phyloP scores from a whole-genome alignment of 2,113 vertebrate genomes.

The Halcyon senegalensis region DNA sequence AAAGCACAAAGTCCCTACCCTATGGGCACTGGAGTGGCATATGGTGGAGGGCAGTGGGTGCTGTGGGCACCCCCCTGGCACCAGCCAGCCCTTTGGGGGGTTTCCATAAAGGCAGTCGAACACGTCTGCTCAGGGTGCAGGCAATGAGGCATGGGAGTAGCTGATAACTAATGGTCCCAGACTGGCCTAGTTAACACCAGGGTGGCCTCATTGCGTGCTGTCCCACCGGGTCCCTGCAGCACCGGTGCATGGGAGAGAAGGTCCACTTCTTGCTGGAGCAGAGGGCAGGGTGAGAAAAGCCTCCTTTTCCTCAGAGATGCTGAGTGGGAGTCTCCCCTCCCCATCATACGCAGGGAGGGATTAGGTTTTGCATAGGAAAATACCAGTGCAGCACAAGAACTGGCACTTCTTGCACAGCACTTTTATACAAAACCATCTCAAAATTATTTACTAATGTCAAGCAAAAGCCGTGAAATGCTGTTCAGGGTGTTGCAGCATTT shows the following conservation, averaged over 20 bases:
- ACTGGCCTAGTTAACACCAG: neutral
- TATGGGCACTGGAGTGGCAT: accelerated
- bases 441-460: neutral
- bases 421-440: neutral
- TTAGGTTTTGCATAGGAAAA: neutral
- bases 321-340: neutral
- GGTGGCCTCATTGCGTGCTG: accelerated
- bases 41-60: neutral
- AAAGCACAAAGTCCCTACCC: neutral
- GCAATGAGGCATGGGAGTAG: neutral
- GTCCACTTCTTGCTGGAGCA: neutral
- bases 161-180: neutral
- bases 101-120: neutral
- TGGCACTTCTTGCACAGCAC: neutral
- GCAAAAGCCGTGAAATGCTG: neutral
- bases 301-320: neutral
- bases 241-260: accelerated
- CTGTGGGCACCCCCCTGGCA: accelerated
- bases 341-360: accelerated
- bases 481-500: neutral
- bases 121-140: neutral
- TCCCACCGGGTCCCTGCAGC: accelerated
- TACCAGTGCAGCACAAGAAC: neutral
- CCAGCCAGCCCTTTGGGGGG: too few species aligned
- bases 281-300: neutral